These are phyloP conservation scores for Temnothorax curvispinosus DNA, from an alignment of 1,140 invertebrate species.

Conservation along the genomic window DNA sequence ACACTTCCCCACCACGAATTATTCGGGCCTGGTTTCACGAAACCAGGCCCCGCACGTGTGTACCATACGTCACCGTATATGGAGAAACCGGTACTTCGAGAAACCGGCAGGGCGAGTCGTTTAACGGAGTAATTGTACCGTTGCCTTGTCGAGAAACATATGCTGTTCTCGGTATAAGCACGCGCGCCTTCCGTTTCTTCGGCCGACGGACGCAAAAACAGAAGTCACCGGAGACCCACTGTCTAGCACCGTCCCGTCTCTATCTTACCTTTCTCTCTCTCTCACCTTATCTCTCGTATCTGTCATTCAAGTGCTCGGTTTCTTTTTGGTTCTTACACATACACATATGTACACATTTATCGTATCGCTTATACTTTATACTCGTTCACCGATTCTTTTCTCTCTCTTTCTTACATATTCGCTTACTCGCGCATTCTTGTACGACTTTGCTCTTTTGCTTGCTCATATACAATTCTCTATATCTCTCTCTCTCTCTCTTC, in stretches of 20 bases:
- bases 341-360: not conserved
- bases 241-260: slow-evolving; percentile 28
- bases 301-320: not conserved
- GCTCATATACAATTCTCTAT: not conserved
- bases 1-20: not conserved
- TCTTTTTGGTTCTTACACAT: not conserved
- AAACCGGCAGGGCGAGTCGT: slow-evolving; percentile 59
- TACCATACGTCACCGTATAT: not conserved
- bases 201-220: slow-evolving; percentile 48
- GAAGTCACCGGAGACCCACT: slow-evolving; percentile 37
- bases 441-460: not conserved
- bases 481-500: slow-evolving; percentile 1
- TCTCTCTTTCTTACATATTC: not conserved
- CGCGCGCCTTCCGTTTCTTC: slow-evolving; percentile 35
- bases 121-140: slow-evolving; percentile 71
- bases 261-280: not conserved
- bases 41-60: slow-evolving; percentile 3
- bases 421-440: not conserved
- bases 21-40: slow-evolving; percentile 37
- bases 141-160: slow-evolving; percentile 63
- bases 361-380: not conserved
- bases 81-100: slow-evolving; percentile 27
- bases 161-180: slow-evolving; percentile 60
- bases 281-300: slow-evolving; percentile 3
- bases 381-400: not conserved